A percentile compares a stretch with the other conserved stretches of the same genome.
These are phyloP conservation scores for Heliconius hewitsoni DNA, from an alignment of 1,140 invertebrate genomes.

Conservation along the genomic window DNA sequence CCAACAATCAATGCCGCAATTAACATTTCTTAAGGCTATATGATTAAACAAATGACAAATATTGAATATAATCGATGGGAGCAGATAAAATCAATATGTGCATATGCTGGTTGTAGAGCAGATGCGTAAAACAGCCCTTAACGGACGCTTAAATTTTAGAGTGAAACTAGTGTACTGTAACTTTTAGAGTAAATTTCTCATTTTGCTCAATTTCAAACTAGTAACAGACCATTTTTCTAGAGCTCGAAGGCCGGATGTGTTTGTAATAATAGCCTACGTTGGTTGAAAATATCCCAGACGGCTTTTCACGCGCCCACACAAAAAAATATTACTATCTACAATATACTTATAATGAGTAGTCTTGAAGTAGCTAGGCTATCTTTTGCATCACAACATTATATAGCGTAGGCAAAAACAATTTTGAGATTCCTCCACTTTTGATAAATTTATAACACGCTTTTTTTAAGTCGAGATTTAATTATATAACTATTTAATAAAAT, in stretches of 20 bases:
- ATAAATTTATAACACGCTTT: too few species aligned
- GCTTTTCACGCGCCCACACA: slow-evolving; percentile 54
- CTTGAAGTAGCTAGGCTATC: neutral
- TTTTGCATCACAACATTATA: neutral
- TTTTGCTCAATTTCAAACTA: slow-evolving; percentile 15
- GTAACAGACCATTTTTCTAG: slow-evolving; percentile 38
- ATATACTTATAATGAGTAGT: slow-evolving; percentile 11
- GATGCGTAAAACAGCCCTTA: too few species aligned
- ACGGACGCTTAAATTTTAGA: too few species aligned
- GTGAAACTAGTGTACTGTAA: too few species aligned
- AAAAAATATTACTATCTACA: slow-evolving; percentile 45
- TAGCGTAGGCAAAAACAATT: too few species aligned
- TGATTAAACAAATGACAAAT: neutral
- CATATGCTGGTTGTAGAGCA: neutral
- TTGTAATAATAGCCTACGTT: slow-evolving; percentile 49
- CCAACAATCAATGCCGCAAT: too few species aligned
- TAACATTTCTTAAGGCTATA: neutral
- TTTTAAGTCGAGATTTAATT: too few species aligned
- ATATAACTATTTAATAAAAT: too few species aligned
- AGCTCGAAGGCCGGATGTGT: slow-evolving; percentile 45
- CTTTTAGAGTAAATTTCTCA: neutral
- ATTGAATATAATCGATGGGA: neutral
- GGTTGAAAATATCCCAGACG: slow-evolving; percentile 62
- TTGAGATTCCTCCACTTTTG: too few species aligned
- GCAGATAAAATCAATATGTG: neutral